phyloP scores from a whole-genome alignment of 2,113 vertebrate species.

The Clarias macrocephalus region DNA sequence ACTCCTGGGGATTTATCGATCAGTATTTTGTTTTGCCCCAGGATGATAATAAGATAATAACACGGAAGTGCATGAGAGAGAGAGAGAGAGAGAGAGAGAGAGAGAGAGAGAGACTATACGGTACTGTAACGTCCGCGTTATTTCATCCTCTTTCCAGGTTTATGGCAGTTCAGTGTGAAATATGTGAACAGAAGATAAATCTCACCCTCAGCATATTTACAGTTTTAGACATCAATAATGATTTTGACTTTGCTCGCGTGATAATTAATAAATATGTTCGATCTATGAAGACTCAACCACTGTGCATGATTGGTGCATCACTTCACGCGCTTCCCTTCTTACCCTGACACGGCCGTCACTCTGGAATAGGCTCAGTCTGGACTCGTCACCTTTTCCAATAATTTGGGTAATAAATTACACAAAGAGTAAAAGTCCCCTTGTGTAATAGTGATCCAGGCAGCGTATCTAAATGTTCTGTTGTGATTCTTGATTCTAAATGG shows the following conservation, averaged over 20 bases:
- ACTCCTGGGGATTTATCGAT: background rate
- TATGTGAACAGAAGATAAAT: background rate
- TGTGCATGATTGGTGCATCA: too few species aligned
- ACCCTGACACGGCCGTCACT: too few species aligned
- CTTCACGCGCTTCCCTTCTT: too few species aligned
- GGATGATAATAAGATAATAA: background rate
- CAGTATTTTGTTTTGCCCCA: background rate
- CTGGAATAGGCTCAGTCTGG: too few species aligned
- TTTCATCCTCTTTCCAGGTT: background rate
- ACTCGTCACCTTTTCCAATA: too few species aligned
- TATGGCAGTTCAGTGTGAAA: background rate
- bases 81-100: too few species aligned
- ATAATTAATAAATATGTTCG: background rate
- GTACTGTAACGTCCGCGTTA: background rate
- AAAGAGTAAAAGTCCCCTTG: too few species aligned
- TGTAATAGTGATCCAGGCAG: background rate
- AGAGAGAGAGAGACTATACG: too few species aligned
- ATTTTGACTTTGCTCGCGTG: background rate
- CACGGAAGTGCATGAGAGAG: background rate
- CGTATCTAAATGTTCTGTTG: background rate
- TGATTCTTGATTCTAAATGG: background rate
- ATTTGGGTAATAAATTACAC: too few species aligned
- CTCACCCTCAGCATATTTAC: background rate
- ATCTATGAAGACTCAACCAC: background rate
- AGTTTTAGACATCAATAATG: background rate